These are phyloP conservation scores for Baccha elongata DNA, from an alignment of 2,888 invertebrate species.

Conservation along the genomic window DNA sequence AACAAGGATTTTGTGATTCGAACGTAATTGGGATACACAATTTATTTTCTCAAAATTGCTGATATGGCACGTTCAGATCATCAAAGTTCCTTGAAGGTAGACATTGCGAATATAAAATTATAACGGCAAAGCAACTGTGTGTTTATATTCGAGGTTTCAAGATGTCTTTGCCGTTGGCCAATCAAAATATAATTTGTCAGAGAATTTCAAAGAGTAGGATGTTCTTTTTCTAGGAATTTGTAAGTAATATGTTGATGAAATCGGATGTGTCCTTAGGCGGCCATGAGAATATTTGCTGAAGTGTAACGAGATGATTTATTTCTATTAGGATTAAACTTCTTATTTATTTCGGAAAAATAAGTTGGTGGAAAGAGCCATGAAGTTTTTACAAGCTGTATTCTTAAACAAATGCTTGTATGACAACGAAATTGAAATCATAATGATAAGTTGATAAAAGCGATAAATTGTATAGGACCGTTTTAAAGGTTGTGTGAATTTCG, in stretches of 20 bases:
- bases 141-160: neutral
- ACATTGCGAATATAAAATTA: slow-evolving; percentile 26
- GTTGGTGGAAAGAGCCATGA: neutral
- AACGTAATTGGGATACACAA: slow-evolving; percentile 16
- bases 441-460: too few relatives aligned
- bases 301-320: slow-evolving; percentile 10
- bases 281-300: neutral
- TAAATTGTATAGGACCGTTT: too few relatives aligned
- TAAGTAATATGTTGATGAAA: neutral
- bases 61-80: slow-evolving; percentile 37
- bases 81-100: slow-evolving; percentile 28
- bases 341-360: neutral
- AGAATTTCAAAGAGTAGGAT: neutral
- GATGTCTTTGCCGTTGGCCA: slow-evolving; percentile 4
- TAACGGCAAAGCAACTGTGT: neutral
- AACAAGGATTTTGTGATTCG: slow-evolving; percentile 10
- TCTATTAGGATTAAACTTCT: slow-evolving; percentile 6
- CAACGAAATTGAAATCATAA: too few relatives aligned
- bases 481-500: too few relatives aligned
- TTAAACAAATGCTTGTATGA: too few relatives aligned
- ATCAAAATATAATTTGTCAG: slow-evolving; percentile 29
- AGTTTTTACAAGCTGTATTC: neutral
- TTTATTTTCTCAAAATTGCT: slow-evolving; percentile 29
- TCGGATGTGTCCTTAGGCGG: neutral
- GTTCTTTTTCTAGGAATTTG: neutral